Evolutionary conservation across 1,140 invertebrate genomes (phyloP).

Genomic region (Ips typographus): DNA sequence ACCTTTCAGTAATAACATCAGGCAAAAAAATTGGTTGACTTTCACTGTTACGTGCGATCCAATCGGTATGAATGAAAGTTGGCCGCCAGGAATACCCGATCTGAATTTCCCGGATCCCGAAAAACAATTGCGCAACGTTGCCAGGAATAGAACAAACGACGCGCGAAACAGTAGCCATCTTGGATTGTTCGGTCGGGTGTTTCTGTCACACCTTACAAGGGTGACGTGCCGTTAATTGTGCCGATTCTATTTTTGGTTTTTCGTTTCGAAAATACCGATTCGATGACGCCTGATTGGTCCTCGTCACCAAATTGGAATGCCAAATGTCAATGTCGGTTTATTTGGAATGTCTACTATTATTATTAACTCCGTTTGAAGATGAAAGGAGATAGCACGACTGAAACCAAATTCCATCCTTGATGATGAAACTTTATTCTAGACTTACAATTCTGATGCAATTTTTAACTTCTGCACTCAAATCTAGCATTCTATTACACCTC

Average conservation of each 20-base stretch:
- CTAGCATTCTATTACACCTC: no score
- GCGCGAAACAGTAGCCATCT: conserved; percentile 18
- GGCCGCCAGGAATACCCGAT: neutral
- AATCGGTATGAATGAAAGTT: no score
- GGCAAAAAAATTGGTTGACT: no score
- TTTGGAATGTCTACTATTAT: no score
- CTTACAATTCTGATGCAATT: no score
- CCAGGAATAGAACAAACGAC: conserved; percentile 7
- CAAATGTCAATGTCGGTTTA: neutral
- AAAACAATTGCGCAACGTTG: conserved; percentile 16
- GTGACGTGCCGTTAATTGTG: conserved; percentile 21
- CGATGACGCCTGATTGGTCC: neutral
- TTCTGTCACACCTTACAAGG: conserved; percentile 34
- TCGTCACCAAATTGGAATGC: neutral
- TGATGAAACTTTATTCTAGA: no score
- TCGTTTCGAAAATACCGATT: neutral
- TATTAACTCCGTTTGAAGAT: no score
- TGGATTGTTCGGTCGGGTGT: conserved; percentile 10
- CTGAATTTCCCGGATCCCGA: neutral
- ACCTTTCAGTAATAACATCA: no score
- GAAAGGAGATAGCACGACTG: no score
- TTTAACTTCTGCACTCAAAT: no score
- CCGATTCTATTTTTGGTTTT: conserved; percentile 27
- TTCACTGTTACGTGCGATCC: no score
- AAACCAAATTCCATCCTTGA: no score